These are phyloP conservation scores for Campoletis sonorensis DNA, from an alignment of 1,140 invertebrate genomes.

Conservation along the genomic window DNA sequence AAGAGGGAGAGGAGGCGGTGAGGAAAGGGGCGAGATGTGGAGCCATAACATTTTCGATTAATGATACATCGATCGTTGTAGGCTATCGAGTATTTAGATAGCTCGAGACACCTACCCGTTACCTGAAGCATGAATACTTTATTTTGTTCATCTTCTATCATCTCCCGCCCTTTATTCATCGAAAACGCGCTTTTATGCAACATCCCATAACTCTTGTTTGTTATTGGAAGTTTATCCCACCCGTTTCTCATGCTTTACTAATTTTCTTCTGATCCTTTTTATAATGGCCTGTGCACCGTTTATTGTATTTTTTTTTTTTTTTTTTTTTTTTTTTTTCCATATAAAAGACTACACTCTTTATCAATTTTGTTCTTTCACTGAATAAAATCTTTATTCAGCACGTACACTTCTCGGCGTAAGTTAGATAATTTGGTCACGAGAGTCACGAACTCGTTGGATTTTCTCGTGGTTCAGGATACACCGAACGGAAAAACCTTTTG, in stretches of 20 bases:
- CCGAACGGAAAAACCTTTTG: background rate
- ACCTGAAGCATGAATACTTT: background rate
- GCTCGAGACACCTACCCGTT: background rate
- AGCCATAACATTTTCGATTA: constrained; percentile 26
- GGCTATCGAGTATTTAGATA: constrained; percentile 19
- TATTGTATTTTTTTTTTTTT: background rate
- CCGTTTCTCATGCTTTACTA: constrained; percentile 4
- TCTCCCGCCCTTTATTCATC: constrained; percentile 5
- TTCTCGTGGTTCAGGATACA: background rate
- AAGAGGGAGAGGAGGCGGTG: background rate
- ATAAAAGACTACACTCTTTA: background rate
- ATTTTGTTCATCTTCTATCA: background rate
- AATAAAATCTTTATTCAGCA: constrained; percentile 21
- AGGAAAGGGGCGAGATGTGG: background rate
- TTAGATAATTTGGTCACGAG: constrained; percentile 16
- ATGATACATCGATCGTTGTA: constrained; percentile 27
- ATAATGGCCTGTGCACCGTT: background rate
- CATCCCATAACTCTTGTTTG: constrained; percentile 14
- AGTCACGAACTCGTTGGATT: constrained; percentile 13
- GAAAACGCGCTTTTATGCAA: background rate
- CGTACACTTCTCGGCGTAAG: constrained; percentile 12
- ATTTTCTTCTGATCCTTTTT: constrained; percentile 8
- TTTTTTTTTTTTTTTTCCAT: background rate
- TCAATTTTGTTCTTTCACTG: background rate
- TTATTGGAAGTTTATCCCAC: constrained; percentile 5